These are phyloP conservation scores for Cancer borealis DNA, from an alignment of 2,888 invertebrate genomes.

Conservation along the genomic window DNA sequence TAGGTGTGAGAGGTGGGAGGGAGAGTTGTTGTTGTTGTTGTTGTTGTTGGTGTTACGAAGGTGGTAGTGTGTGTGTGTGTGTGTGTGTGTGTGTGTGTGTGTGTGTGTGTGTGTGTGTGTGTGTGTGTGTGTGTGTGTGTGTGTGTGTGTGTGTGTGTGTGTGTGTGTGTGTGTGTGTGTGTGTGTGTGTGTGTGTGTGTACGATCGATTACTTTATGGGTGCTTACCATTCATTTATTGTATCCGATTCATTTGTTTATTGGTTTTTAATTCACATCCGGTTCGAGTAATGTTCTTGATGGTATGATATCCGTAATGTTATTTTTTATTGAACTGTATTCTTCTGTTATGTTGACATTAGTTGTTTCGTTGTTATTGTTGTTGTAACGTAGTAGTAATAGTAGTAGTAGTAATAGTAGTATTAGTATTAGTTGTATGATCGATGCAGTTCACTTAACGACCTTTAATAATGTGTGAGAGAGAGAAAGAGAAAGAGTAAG, in stretches of 20 bases:
- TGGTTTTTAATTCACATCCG: no score
- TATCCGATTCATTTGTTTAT: no score
- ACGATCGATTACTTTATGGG: neutral
- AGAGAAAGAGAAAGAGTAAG: no score
- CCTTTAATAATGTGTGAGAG: neutral
- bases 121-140: no score
- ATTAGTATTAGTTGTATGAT: neutral
- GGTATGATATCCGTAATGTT: no score
- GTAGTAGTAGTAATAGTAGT: no score
- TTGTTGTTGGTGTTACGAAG: neutral
- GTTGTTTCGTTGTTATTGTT: no score
- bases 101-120: no score
- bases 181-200: constrained; percentile 43
- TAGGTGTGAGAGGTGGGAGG: neutral
- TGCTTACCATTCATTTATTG: neutral
- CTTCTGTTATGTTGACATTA: neutral
- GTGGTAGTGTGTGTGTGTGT: neutral
- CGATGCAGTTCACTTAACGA: neutral
- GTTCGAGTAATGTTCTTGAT: no score
- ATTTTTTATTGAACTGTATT: neutral
- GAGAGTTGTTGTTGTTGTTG: neutral
- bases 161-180: neutral
- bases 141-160: no score
- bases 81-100: no score
- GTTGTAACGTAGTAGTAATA: no score